Conservation (phyloP, 2,888 invertebrate genomes). For the Diaphora mendica region DNA sequence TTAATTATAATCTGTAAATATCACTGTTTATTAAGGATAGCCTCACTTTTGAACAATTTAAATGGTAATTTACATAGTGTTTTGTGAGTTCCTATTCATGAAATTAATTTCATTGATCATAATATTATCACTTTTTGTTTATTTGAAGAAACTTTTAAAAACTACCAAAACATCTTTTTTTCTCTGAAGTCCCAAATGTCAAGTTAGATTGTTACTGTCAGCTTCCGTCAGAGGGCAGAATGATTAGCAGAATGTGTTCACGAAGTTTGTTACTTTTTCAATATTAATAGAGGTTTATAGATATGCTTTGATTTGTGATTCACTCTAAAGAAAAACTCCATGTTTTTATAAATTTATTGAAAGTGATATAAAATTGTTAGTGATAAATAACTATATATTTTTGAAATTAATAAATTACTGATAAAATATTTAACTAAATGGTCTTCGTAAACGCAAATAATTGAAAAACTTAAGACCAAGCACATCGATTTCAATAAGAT, state of each 20-base stretch:
- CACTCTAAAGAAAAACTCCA: neutral
- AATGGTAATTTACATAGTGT: slow-evolving; percentile 12
- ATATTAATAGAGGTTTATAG: neutral
- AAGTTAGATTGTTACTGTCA: slow-evolving; percentile 40
- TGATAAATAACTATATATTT: neutral
- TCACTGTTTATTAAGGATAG: slow-evolving; percentile 39
- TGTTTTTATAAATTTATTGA: neutral
- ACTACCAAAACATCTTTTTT: slow-evolving; percentile 54
- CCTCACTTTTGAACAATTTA: slow-evolving; percentile 43
- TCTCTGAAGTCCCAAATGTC: slow-evolving; percentile 58
- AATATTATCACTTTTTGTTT: slow-evolving; percentile 42
- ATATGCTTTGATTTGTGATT: neutral
- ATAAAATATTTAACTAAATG: neutral
- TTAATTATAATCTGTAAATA: slow-evolving; percentile 29
- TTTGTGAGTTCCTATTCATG: slow-evolving; percentile 11
- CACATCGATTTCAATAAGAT: neutral
- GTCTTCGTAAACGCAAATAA: slow-evolving; percentile 6
- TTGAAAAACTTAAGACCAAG: neutral
- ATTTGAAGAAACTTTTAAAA: slow-evolving; percentile 48
- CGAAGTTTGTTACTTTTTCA: slow-evolving; percentile 36
- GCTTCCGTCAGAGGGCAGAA: slow-evolving; percentile 52
- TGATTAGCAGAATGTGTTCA: slow-evolving; percentile 49
- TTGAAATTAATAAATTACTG: neutral
- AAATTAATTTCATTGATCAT: slow-evolving; percentile 27
- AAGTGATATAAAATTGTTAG: neutral